Evolutionary conservation across 2,797 vertebrate genomes (phyloP).

Genomic region (Manis javanica): DNA sequence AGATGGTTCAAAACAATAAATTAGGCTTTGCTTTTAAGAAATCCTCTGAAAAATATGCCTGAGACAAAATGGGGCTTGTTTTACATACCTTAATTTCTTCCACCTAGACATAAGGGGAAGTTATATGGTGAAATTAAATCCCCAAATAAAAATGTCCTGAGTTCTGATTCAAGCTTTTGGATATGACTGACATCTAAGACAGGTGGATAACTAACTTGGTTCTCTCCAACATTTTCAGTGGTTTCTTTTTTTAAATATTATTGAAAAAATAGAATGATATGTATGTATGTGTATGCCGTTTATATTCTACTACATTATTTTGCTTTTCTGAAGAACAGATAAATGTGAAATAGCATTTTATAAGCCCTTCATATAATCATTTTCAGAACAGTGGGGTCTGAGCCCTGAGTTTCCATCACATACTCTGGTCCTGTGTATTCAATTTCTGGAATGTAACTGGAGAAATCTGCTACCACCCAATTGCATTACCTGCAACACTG

Average conservation of each 20-base stretch:
- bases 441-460: background rate
- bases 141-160: background rate
- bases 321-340: background rate
- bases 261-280: background rate
- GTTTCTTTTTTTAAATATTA: background rate
- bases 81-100: background rate
- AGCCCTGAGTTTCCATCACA: background rate
- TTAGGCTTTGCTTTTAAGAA: slow-evolving; percentile 20
- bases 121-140: background rate
- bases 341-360: background rate
- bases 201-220: background rate
- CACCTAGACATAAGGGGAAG: background rate
- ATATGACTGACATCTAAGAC: background rate
- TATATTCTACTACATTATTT: background rate
- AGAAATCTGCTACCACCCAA: background rate
- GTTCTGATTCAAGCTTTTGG: background rate
- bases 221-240: background rate
- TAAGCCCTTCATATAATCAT: background rate
- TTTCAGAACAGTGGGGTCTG: background rate
- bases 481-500: background rate
- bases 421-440: background rate
- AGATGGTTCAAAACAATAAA: slow-evolving; percentile 68
- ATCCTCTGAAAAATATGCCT: background rate
- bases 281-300: background rate
- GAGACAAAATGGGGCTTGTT: background rate